Base-by-base conservation (phyloP, 1,140 invertebrate species). In the Antheraea mylitta region DNA sequence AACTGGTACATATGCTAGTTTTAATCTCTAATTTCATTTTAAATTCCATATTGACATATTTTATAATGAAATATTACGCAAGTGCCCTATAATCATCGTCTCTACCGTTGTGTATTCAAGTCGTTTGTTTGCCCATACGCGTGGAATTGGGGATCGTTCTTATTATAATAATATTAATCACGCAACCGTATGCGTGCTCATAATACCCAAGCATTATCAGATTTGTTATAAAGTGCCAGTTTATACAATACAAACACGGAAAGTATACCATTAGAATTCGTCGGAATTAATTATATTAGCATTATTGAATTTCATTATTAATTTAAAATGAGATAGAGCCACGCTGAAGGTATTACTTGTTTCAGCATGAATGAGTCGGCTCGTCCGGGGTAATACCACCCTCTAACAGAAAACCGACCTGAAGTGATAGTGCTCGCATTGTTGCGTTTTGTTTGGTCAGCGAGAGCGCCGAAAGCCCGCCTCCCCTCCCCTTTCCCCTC, bases 61-160 rank as follows among this genome's bases (percentile, higher is more conserved):
- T 48, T 48, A n/a, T 53, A 16, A 13, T 16, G 16, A 16, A 53
- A 53, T 16, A 6, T n/a, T 53, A 16, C 6, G 9, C 0, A n/a
- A 53, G 6, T 53, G 5, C 45, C n/a, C 16, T n/a, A 53, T 63
- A 63, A 30, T 30, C 7, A 36, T 13, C 61, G 10, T 4, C 18
- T 60, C 7, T 63, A n/a, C 13, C 30, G 36, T 63, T 37, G 30
- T 63, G 13, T 63, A 63, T 63, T 63, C 22, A 30, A 37, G 13
- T 22, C 37, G 61, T 63, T 8, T 63, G 61, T 63, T 37, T 63
- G 61, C 22, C 13, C 59, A 53, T 53, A 60, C 30, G 61, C 30
- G 61, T 63, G 61, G 61, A 63, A 63, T 63, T 63, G 22, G 61
- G 61, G 61, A 63, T 63, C 37, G 61, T 30, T 63, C 61, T 63